phyloP scores from a whole-genome alignment of 2,113 vertebrate species.

The Neopipo cinnamomea region DNA sequence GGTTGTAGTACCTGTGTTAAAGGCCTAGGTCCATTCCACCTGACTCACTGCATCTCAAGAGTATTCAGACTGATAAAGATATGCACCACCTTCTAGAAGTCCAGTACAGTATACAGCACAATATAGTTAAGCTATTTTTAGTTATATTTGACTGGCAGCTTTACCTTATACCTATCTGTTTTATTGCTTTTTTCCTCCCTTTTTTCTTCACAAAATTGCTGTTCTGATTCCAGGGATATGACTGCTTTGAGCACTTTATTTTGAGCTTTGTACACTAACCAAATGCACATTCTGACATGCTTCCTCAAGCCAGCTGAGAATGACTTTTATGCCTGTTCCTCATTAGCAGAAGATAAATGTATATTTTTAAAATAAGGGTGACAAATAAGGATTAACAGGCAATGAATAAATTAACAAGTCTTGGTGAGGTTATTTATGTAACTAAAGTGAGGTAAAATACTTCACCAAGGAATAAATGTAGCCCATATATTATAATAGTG shows the following conservation, averaged over 20 bases:
- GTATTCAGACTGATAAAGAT: not conserved
- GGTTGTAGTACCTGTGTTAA: not conserved
- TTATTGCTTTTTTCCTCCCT: not conserved
- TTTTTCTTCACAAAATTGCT: not conserved
- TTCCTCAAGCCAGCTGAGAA: not conserved
- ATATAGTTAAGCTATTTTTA: not conserved
- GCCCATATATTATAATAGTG: not conserved
- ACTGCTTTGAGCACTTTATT: not conserved
- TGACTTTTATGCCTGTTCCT: not conserved
- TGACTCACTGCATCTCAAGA: not conserved
- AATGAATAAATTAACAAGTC: not conserved
- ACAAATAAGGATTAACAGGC: not conserved
- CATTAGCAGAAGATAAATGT: not conserved
- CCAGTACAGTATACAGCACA: not conserved
- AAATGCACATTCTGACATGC: not conserved
- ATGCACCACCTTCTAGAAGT: not conserved
- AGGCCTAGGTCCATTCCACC: not conserved
- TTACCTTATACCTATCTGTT: not conserved
- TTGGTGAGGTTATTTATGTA: not conserved
- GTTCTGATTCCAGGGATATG: not conserved
- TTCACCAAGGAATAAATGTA: not conserved
- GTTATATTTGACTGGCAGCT: not conserved
- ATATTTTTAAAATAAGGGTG: not conserved
- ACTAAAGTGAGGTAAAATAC: not conserved
- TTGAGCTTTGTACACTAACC: not conserved